Evolutionary conservation across 2,113 vertebrate species (phyloP), one percentile per base, ranked within the genome.

Genomic region (Platichthys stellatus): DNA sequence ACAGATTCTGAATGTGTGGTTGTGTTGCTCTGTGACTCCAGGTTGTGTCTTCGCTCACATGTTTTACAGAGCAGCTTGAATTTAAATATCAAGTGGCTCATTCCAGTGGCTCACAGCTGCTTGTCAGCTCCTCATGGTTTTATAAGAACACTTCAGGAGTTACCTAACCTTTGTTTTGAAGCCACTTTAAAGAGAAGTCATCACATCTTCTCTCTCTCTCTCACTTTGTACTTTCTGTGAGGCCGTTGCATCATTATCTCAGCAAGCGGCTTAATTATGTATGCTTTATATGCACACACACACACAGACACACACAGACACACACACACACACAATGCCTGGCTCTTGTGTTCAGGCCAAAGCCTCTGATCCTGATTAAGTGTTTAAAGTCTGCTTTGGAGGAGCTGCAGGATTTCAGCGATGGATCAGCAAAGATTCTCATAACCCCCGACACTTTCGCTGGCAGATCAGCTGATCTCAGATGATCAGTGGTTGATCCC

Each of bases 401-500:
- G 63, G 61, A 81, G 66, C 79, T 78, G 58, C 70, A 65, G 81
- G 81, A 72, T 85, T 81, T 71, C 38, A 54, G 56, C 8, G 71
- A 54, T 6, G 70, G 81, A 86, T 85, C 72, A 75, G 63, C 63
- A 14, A n/a, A 47, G 47, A 84, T 66, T 72, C 77, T 75, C 26
- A 17, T 60, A 82, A 83, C 24, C 21, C 21, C 63, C 63, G 18
- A n/a, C 54, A 47, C 80, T 82, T 14, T 1, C 5, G 18, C 56
- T 60, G 21, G 17, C 35, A 24, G 78, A 81, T 88, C 51, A 78
- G 24, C 67, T 70, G 78, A 84, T 87, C 70, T 43, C 76, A 73
- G 49, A 21, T 68, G 66, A 91, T 83, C 72, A 6, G 5, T 11
- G 68, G 79, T 31, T 83, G 66, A 90, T 86, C 83, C 74, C 24